Evolutionary conservation across 2,113 vertebrate genomes (phyloP).

Genomic region (Talpa occidentalis): DNA sequence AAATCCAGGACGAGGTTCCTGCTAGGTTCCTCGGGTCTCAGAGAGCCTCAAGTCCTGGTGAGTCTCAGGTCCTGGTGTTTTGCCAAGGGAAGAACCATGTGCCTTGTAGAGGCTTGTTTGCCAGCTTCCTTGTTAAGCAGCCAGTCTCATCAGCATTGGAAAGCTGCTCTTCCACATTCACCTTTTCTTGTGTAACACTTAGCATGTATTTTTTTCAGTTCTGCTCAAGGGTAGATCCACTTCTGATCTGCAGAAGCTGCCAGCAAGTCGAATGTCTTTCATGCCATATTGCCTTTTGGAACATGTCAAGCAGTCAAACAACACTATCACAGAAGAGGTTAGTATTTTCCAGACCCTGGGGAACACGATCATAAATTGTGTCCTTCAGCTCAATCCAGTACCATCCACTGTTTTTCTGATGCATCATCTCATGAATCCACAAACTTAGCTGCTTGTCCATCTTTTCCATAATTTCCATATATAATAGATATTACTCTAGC

Average conservation of each 20-base stretch:
- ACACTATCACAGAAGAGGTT: neutral
- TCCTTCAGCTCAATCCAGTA: neutral
- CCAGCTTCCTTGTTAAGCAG: neutral
- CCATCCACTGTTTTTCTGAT: neutral
- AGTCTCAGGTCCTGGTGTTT: neutral
- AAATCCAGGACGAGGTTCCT: neutral
- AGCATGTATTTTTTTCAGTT: neutral
- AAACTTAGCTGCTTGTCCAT: slow-evolving; percentile 34
- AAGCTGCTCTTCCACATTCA: neutral
- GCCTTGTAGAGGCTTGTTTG: neutral
- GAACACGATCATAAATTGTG: neutral
- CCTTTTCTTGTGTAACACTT: neutral
- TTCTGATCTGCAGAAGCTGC: neutral
- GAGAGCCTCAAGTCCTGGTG: no score
- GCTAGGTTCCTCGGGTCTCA: no score
- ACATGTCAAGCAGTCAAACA: neutral
- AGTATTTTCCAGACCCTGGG: neutral
- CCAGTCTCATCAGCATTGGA: neutral
- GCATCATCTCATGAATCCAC: neutral
- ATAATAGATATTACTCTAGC: neutral
- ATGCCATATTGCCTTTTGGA: neutral
- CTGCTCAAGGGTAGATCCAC: neutral
- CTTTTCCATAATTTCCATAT: neutral
- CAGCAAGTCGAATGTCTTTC: neutral
- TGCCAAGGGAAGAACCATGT: neutral